Conservation (phyloP, 1,140 invertebrate species). For the Camponotus floridanus region DNA sequence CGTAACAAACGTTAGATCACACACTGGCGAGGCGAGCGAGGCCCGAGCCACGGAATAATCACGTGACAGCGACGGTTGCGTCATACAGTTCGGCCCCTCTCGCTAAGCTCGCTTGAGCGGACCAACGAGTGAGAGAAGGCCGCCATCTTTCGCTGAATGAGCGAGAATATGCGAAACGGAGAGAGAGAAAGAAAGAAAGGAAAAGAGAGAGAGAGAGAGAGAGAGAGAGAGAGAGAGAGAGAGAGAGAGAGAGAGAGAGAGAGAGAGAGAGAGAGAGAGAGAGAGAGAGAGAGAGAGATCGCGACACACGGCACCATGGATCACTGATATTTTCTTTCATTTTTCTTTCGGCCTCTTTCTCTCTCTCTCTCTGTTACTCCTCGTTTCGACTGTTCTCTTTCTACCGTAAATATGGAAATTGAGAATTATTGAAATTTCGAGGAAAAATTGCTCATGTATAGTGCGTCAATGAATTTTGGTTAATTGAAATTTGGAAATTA, state of each 20-base stretch:
- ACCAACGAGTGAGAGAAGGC: constrained; percentile 74
- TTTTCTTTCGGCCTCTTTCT: constrained; percentile 15
- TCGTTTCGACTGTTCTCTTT: neutral
- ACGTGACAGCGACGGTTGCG: constrained; percentile 78
- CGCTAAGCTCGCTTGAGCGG: constrained; percentile 63
- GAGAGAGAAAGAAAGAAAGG: neutral
- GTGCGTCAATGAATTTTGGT: neutral
- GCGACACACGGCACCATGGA: constrained; percentile 69
- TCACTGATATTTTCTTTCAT: constrained; percentile 56
- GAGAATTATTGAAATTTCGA: neutral
- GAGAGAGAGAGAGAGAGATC: constrained; percentile 40
- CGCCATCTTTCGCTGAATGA: constrained; percentile 82
- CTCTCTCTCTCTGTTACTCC: neutral
- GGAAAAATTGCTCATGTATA: neutral
- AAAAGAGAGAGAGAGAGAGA: constrained; percentile 14
- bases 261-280: neutral
- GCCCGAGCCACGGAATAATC: constrained; percentile 80
- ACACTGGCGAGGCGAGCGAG: constrained; percentile 83
- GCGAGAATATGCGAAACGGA: constrained; percentile 20
- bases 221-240: neutral
- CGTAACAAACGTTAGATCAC: constrained; percentile 85
- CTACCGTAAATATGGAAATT: neutral
- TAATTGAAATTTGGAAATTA: no score
- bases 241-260: neutral
- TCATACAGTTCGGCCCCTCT: constrained; percentile 76